phyloP scores from a whole-genome alignment of 1,140 invertebrate species.

The Coelopa frigida region DNA sequence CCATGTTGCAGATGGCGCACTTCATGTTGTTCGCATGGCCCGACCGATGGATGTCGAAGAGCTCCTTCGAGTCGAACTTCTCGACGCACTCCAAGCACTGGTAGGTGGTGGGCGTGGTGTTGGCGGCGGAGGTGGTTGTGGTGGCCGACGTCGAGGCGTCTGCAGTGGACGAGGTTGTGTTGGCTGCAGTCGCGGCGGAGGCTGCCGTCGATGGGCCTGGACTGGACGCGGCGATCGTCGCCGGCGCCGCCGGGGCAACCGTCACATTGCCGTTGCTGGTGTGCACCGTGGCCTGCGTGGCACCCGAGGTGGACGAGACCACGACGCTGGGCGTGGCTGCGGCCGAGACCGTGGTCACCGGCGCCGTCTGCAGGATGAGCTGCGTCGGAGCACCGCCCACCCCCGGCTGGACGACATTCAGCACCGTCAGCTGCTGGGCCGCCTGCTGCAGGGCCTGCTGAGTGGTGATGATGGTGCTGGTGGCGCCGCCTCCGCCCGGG shows the following conservation, averaged over 20 bases:
- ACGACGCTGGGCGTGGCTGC: slow-evolving; percentile 12
- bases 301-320: slow-evolving; percentile 2
- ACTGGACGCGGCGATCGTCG: slow-evolving; percentile 9
- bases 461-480: no score
- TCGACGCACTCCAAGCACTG: slow-evolving; percentile 40
- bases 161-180: slow-evolving; percentile 5
- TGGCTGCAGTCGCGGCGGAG: slow-evolving; percentile 9
- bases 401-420: slow-evolving; percentile 40
- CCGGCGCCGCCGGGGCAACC: slow-evolving; percentile 5
- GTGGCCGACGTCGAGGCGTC: slow-evolving; percentile 2
- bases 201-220: slow-evolving; percentile 13
- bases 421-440: slow-evolving; percentile 40
- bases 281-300: not conserved
- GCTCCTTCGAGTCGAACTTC: slow-evolving; percentile 40
- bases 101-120: slow-evolving; percentile 21
- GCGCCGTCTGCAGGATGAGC: slow-evolving; percentile 30
- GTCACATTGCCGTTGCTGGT: not conserved
- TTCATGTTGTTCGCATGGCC: slow-evolving; percentile 44
- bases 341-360: slow-evolving; percentile 3
- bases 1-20: slow-evolving; percentile 43
- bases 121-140: slow-evolving; percentile 9
- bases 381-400: slow-evolving; percentile 27
- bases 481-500: no score
- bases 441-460: no score
- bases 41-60: slow-evolving; percentile 40